Evolutionary conservation across 2,797 vertebrate species (phyloP).

Genomic region (Thamnophis elegans): DNA sequence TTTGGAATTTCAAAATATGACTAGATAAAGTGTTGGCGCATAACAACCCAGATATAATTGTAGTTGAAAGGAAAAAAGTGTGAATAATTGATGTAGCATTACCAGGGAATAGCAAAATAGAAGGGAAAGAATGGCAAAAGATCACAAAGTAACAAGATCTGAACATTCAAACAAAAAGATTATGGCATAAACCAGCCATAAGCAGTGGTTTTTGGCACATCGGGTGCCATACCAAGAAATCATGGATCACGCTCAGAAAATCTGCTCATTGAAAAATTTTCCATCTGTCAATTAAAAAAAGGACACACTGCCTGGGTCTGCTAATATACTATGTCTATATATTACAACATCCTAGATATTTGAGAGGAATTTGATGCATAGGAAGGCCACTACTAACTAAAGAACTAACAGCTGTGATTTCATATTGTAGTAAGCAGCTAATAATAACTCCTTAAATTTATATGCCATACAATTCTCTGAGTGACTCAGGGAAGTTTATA

Average conservation of each 20-base stretch:
- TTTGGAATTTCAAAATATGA: not conserved
- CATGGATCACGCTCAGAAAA: not conserved
- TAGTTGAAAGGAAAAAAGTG: not conserved
- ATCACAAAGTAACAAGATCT: not conserved
- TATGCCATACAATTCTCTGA: not conserved
- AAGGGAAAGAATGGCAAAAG: not conserved
- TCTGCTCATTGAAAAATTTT: not conserved
- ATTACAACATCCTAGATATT: not conserved
- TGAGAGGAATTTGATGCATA: not conserved
- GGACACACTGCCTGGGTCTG: not conserved
- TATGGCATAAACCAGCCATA: not conserved
- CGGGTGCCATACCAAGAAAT: not conserved
- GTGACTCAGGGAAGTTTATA: not conserved
- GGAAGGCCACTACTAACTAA: not conserved
- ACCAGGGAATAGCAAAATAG: not conserved
- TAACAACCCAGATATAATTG: not conserved
- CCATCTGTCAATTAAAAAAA: not conserved
- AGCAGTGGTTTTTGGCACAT: not conserved
- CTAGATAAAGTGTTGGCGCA: not conserved
- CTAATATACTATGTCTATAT: not conserved
- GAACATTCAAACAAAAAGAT: not conserved
- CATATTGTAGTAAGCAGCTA: not conserved
- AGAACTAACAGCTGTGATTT: not conserved
- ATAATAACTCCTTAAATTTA: not conserved
- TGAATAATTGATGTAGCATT: not conserved